phyloP scores from a whole-genome alignment of 2,113 vertebrate species.

The Diglossa brunneiventris region DNA sequence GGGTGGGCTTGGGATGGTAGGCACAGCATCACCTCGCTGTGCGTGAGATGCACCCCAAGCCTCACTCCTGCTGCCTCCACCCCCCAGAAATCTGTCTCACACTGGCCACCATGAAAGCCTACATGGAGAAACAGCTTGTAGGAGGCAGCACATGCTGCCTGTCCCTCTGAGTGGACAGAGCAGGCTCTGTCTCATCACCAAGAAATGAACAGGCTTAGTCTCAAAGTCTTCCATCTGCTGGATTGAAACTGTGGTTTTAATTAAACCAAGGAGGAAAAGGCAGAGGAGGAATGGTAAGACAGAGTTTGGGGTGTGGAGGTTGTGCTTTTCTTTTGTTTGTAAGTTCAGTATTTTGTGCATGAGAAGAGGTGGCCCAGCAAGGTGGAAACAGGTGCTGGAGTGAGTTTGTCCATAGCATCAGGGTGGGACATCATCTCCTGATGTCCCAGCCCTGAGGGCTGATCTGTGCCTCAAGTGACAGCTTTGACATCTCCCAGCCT shows the following conservation, averaged over 20 bases:
- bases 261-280: background rate
- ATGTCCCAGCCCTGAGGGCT: background rate
- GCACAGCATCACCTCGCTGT: background rate
- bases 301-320: background rate
- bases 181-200: background rate
- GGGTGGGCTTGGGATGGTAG: rapidly evolving
- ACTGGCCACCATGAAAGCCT: background rate
- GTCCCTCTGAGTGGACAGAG: background rate
- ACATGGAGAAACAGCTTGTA: background rate
- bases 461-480: rapidly evolving
- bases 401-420: background rate
- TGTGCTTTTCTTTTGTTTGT: background rate
- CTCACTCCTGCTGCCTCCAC: background rate
- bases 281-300: background rate
- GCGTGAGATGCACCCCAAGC: background rate
- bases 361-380: background rate
- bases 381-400: background rate
- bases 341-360: background rate
- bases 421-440: background rate
- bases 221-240: background rate
- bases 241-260: background rate
- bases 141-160: background rate
- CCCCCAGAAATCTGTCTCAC: background rate
- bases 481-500: background rate
- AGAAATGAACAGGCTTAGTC: background rate